A percentile compares a stretch with the other conserved stretches of the same genome.
phyloP scores from a whole-genome alignment of 2,113 vertebrate genomes.

The Hylia prasina region DNA sequence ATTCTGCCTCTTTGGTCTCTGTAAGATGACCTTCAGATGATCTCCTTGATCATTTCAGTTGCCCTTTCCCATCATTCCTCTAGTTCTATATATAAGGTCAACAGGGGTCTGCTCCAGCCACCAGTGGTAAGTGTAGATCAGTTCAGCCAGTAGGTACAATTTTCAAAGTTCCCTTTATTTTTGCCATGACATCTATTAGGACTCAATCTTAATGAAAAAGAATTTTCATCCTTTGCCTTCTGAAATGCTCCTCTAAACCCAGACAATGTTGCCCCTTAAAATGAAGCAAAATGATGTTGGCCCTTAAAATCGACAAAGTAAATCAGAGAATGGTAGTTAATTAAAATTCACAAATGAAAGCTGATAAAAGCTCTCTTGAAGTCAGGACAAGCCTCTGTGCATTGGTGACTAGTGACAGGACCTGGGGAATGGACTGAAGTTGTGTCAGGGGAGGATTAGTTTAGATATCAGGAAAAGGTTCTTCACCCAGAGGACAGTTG shows the following conservation, averaged over 20 bases:
- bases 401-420: neutral
- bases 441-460: neutral
- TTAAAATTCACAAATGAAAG: neutral
- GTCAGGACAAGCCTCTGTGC: neutral
- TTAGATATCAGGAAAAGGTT: neutral
- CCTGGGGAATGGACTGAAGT: neutral
- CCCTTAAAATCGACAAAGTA: neutral
- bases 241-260: neutral
- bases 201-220: neutral
- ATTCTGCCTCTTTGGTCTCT: neutral
- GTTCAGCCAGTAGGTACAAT: neutral
- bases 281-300: neutral
- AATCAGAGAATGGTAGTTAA: neutral
- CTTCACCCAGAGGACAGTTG: rapidly evolving
- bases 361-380: neutral
- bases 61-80: neutral
- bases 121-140: neutral
- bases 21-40: neutral
- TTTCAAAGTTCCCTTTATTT: neutral
- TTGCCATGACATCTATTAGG: neutral
- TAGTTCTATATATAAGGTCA: neutral
- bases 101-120: neutral
- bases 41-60: neutral
- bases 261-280: neutral
- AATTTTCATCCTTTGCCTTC: neutral